Conservation (phyloP, 2,888 invertebrate genomes). For the Parnassius apollo region DNA sequence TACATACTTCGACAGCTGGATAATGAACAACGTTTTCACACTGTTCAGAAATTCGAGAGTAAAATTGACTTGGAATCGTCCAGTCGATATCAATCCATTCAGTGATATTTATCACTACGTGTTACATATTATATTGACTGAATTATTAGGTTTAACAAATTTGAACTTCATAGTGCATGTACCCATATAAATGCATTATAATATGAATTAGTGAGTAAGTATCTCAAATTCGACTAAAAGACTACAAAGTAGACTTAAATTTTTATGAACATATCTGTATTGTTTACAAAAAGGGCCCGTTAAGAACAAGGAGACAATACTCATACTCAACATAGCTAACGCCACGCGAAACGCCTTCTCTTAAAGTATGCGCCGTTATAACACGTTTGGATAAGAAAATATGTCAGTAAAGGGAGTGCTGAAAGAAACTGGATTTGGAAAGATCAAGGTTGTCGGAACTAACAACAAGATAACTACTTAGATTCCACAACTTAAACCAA, state of each 20-base stretch:
- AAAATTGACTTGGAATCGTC: constrained; percentile 50
- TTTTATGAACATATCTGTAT: constrained; percentile 78
- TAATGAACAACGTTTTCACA: constrained; percentile 58
- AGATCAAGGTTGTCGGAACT: neutral
- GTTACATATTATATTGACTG: constrained; percentile 69
- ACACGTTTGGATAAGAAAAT: neutral
- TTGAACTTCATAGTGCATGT: constrained; percentile 14
- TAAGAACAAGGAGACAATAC: constrained; percentile 75
- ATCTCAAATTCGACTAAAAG: constrained; percentile 80
- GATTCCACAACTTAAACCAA: too few species aligned
- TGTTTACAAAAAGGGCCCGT: constrained; percentile 67
- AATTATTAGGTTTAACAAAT: constrained; percentile 68
- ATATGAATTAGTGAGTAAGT: constrained; percentile 72
- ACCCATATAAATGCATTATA: constrained; percentile 51
- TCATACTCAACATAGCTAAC: constrained; percentile 61
- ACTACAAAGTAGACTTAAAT: constrained; percentile 76
- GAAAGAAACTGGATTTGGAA: neutral
- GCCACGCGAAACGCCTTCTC: constrained; percentile 4
- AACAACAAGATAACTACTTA: too few species aligned
- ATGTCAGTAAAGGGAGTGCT: neutral
- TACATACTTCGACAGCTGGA: constrained; percentile 32
- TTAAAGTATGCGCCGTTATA: neutral
- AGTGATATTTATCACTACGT: constrained; percentile 69
- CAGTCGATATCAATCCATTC: constrained; percentile 62
- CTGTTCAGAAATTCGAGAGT: constrained; percentile 43